Evolutionary conservation across 1,140 invertebrate genomes (phyloP), one percentile per base, ranked within the genome.

Genomic region (Mactra quadrangularis): DNA sequence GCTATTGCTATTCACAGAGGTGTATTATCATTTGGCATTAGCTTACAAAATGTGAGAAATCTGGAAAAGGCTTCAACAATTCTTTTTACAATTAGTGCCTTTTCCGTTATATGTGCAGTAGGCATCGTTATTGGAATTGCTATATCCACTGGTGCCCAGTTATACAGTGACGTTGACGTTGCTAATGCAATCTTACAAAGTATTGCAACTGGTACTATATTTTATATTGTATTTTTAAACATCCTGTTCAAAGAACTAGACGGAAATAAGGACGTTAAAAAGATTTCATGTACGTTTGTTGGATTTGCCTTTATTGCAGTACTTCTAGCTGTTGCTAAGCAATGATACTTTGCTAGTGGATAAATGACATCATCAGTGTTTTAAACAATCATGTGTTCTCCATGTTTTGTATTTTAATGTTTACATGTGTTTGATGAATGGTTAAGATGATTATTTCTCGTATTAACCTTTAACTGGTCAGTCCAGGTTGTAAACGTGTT

Each of bases 181-280:
- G 86, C 94, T 6, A 94, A 93, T 88, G 94, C 94, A 1, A 92
- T 94, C 74, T 91, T 96, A 41, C 94, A 95, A 90, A 95, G 94
- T 62, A 84, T 98, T 15, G 97, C 97, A 17, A 97, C 96, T 19
- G 98, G 98, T 33, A 98, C 97, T 1, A 95, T 99, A 45, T 93
- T 99, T 0, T 99, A 98, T 92, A 97, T 98, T 52, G 97, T 97
- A 0, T 96, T 98, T 60, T 96, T 97, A 89, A 98, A 99, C 94
- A 96, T 99, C 57, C 93, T 99, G 38, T 97, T 93, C 47, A 94
- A 94, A 85, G 94, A 94, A 85, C 74, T 94, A 38, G 86, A 88
- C 53, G 89, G 89, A 15, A 88, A 89, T 47, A 88, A 89, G 31
- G 90, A 89, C 50, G 77, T 91, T 27, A 91, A 89, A 66, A 87